Conservation (phyloP, 2,797 vertebrate species). For the Bryconaethiops microstoma region DNA sequence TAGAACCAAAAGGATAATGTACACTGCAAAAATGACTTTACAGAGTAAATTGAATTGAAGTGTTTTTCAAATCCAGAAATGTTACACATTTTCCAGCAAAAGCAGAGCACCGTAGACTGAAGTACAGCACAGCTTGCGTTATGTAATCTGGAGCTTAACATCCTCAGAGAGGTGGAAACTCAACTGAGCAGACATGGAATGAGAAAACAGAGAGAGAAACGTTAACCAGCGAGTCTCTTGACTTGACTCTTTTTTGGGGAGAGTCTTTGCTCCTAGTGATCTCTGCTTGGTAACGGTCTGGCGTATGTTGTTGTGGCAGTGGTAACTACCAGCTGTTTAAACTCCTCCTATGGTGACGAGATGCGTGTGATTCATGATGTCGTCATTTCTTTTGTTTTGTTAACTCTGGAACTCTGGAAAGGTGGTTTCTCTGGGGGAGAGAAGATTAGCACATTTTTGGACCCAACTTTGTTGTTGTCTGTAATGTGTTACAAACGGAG, state of each 20-base stretch:
- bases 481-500: neutral
- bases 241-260: neutral
- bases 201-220: slow-evolving; percentile 19
- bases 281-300: slow-evolving; percentile 22
- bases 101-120: neutral
- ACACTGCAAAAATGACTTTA: neutral
- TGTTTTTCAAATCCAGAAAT: neutral
- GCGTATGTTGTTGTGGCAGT: slow-evolving; percentile 20
- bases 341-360: slow-evolving; percentile 10
- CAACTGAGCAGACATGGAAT: slow-evolving; percentile 15
- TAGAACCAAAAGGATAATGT: neutral
- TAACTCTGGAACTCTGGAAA: neutral
- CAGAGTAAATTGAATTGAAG: neutral
- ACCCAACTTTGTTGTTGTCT: neutral
- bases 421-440: neutral
- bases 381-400: neutral
- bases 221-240: slow-evolving; percentile 7
- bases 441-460: slow-evolving; percentile 11
- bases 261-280: neutral
- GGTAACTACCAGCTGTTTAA: slow-evolving; percentile 22
- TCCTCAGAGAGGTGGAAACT: slow-evolving; percentile 31
- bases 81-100: neutral
- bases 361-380: slow-evolving; percentile 23
- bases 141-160: slow-evolving; percentile 38
- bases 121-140: slow-evolving; percentile 1